Evolutionary conservation across 2,888 invertebrate genomes (phyloP).

Genomic region (Pollenia griseotomentosa): DNA sequence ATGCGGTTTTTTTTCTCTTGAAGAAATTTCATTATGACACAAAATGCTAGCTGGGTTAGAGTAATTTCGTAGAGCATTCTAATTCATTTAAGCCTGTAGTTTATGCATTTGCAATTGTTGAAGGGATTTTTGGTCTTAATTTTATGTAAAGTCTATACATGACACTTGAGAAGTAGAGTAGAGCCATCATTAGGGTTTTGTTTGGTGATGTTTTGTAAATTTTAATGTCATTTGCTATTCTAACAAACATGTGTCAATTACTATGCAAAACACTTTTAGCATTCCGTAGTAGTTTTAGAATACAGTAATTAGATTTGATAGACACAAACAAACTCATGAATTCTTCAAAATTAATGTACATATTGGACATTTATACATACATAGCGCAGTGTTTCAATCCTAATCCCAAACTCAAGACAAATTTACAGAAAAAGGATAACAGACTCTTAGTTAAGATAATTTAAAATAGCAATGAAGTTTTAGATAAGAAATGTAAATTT

Average conservation of each 20-base stretch:
- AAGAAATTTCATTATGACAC: too few species aligned
- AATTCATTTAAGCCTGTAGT: constrained; percentile 21
- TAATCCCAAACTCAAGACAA: too few species aligned
- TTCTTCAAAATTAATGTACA: background rate
- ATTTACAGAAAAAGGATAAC: too few species aligned
- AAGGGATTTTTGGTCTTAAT: background rate
- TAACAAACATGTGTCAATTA: constrained; percentile 66
- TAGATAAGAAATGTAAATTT: too few species aligned
- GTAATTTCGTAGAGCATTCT: constrained; percentile 21
- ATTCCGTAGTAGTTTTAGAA: background rate
- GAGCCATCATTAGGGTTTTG: constrained; percentile 53
- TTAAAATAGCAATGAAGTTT: background rate
- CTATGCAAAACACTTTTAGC: constrained; percentile 60
- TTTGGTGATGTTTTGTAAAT: constrained; percentile 50
- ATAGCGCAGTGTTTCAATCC: too few species aligned
- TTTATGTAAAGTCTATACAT: constrained; percentile 37
- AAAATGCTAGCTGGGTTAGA: too few species aligned
- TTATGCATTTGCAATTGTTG: too few species aligned
- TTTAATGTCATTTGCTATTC: constrained; percentile 56
- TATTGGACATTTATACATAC: background rate
- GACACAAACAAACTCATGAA: background rate
- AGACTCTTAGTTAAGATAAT: background rate
- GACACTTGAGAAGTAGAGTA: constrained; percentile 43
- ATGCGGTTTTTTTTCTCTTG: too few species aligned
- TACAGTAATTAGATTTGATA: constrained; percentile 27